Percentiles rank a stretch among this genome's conserved stretches.
phyloP scores from a whole-genome alignment of 2,888 invertebrate genomes.

The Megalurothrips usitatus region DNA sequence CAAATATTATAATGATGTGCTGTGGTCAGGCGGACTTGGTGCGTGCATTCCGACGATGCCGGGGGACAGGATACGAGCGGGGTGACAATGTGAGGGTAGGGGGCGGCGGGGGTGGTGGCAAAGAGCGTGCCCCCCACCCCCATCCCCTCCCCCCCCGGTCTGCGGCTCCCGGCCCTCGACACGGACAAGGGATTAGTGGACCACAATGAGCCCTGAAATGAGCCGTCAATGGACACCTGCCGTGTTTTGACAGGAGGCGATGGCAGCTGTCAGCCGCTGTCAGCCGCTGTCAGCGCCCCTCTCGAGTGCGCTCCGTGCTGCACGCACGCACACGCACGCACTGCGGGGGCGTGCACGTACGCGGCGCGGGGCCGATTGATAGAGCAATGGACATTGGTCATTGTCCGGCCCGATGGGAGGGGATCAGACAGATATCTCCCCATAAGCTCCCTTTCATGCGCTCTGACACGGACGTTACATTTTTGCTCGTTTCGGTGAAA shows the following conservation, averaged over 20 bases:
- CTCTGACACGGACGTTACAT: no score
- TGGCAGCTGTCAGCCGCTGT: constrained; percentile 21
- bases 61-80: no score
- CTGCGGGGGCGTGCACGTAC: background rate
- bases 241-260: constrained; percentile 23
- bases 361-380: background rate
- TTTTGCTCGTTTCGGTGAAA: no score
- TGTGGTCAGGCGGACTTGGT: no score
- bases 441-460: no score
- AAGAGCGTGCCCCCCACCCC: background rate
- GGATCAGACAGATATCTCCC: no score
- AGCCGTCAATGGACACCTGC: constrained; percentile 16
- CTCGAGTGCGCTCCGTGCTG: background rate
- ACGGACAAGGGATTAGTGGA: constrained; percentile 22
- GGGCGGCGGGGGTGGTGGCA: no score
- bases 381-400: constrained; percentile 2
- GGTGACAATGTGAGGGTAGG: no score
- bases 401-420: background rate
- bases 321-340: background rate
- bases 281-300: constrained; percentile 9
- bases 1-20: no score
- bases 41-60: no score
- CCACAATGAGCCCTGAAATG: constrained; percentile 19
- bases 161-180: background rate
- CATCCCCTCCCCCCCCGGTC: background rate